These are phyloP conservation scores for Eurosta solidaginis DNA, from an alignment of 1,140 invertebrate species.

Conservation along the genomic window DNA sequence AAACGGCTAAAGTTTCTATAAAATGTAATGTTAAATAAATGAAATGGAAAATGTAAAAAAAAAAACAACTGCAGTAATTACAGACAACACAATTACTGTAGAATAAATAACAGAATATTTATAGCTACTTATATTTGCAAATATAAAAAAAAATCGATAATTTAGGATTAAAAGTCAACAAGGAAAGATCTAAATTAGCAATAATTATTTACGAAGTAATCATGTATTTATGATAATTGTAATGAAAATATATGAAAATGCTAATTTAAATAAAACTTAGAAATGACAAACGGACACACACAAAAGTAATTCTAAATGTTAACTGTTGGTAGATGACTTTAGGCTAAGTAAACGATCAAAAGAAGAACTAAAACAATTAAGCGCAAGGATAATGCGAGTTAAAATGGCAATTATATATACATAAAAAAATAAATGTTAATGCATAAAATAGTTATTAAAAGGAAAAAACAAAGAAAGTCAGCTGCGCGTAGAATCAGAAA, in stretches of 20 bases:
- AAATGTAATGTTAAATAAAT: conserved; percentile 25
- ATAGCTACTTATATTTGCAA: not conserved
- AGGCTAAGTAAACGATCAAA: not conserved
- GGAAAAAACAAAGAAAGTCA: conserved; percentile 15
- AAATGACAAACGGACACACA: conserved; percentile 23
- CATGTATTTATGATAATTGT: not conserved
- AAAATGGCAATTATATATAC: conserved; percentile 18
- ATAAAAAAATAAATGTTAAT: conserved; percentile 15
- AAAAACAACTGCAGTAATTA: not conserved
- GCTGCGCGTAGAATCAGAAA: conserved; percentile 23
- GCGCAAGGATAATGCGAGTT: not conserved
- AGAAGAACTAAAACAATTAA: not conserved
- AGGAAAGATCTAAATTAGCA: conserved; percentile 19
- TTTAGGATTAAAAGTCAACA: not conserved
- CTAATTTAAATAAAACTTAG: not conserved
- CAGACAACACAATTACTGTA: not conserved
- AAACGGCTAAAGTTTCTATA: not conserved
- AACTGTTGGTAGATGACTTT: conserved; percentile 29
- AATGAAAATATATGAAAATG: not conserved
- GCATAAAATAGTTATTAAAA: conserved; percentile 6
- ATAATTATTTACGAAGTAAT: conserved; percentile 10
- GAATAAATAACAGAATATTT: not conserved
- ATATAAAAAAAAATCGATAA: not conserved
- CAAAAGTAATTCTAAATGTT: conserved; percentile 31
- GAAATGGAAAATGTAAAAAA: not conserved